Evolutionary conservation across 2,888 invertebrate genomes (phyloP).

Genomic region (Sussaba pulchella): DNA sequence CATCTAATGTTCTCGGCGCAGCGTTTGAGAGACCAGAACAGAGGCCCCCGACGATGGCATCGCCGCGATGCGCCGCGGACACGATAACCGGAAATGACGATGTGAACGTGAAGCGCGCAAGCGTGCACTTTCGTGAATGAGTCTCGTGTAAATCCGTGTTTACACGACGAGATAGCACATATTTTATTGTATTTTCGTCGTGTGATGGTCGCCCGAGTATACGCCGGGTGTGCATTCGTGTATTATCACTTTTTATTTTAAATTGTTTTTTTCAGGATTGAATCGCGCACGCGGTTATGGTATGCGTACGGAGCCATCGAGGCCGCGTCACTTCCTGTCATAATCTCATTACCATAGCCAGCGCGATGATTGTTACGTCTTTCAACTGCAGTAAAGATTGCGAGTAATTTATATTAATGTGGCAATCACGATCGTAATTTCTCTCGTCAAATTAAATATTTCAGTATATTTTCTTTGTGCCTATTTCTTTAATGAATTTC

Average conservation of each 20-base stretch:
- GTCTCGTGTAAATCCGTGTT: conserved; percentile 29
- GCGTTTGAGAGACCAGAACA: too few relatives aligned
- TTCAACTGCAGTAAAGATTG: neutral
- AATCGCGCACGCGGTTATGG: neutral
- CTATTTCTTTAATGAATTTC: too few relatives aligned
- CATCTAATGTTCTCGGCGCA: too few relatives aligned
- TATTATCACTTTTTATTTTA: neutral
- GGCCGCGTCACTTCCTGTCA: conserved; percentile 24
- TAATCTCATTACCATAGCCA: conserved; percentile 24
- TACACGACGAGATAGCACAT: conserved; percentile 13
- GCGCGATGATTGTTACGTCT: conserved; percentile 16
- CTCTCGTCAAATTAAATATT: too few relatives aligned
- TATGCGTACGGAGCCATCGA: neutral
- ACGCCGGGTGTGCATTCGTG: too few relatives aligned
- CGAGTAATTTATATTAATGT: neutral
- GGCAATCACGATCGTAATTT: too few relatives aligned
- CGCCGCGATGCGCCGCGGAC: conserved; percentile 11
- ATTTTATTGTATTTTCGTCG: conserved; percentile 10
- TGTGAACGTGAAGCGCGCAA: conserved; percentile 25
- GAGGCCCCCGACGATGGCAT: too few relatives aligned
- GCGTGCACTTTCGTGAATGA: conserved; percentile 31
- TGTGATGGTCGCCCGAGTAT: neutral
- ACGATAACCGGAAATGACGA: conserved; percentile 31
- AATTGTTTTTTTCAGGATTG: conserved; percentile 10
- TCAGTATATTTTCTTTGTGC: too few relatives aligned